phyloP scores from a whole-genome alignment of 2,797 vertebrate genomes.

The Lacerta viridis region DNA sequence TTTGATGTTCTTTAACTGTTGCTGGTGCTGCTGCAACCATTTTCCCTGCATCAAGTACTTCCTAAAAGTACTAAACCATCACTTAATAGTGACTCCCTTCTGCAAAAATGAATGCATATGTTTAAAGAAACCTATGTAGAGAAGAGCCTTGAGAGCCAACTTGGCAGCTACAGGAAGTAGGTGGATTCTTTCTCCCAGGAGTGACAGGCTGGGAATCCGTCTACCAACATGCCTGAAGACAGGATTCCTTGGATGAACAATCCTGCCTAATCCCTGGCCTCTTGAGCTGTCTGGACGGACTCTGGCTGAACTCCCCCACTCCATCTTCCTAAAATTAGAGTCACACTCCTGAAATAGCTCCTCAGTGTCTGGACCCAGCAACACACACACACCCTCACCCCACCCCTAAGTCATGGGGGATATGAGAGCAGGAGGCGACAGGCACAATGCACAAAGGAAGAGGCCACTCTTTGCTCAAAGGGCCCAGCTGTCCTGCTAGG shows the following conservation, averaged over 20 bases:
- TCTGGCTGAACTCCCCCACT: background rate
- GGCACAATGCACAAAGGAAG: constrained; percentile 11
- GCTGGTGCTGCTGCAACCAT: background rate
- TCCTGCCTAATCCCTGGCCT: constrained; percentile 39
- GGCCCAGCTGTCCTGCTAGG: background rate
- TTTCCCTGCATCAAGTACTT: background rate
- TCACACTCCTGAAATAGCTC: constrained; percentile 53
- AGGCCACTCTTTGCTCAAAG: background rate
- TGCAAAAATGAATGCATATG: background rate
- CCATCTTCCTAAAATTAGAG: constrained; percentile 57
- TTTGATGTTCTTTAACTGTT: too few species aligned
- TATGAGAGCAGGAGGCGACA: background rate
- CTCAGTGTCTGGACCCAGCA: constrained; percentile 43
- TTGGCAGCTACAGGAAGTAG: constrained; percentile 9
- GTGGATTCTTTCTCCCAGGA: constrained; percentile 42
- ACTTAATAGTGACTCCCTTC: background rate
- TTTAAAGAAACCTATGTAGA: too few species aligned
- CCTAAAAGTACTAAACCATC: background rate
- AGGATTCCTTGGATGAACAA: constrained; percentile 56
- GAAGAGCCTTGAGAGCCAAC: constrained; percentile 16
- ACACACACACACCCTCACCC: background rate
- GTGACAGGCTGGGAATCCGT: background rate
- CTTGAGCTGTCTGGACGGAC: constrained; percentile 51
- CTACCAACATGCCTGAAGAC: background rate
- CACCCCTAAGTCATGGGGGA: constrained; percentile 19